Evolutionary conservation across 2,113 vertebrate species (phyloP).

Genomic region (Heptranchias perlo): DNA sequence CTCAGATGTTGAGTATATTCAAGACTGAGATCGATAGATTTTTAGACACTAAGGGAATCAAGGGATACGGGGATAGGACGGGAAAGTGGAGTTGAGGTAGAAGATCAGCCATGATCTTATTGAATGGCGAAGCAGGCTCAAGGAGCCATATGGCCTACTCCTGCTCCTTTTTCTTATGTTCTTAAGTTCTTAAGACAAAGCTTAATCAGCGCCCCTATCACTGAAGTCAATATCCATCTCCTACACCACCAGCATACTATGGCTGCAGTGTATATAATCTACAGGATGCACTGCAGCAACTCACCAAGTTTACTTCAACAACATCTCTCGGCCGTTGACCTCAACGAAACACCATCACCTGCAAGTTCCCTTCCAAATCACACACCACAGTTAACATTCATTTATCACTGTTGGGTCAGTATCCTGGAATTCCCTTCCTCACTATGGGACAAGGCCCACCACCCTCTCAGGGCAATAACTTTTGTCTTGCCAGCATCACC

Average conservation of each 20-base stretch:
- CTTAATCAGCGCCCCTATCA: neutral
- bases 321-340: too few species aligned
- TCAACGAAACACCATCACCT: neutral
- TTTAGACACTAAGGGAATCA: too few species aligned
- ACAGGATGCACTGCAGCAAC: neutral
- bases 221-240: neutral
- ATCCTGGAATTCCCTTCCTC: neutral
- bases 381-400: neutral
- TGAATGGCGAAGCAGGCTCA: too few species aligned
- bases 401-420: neutral
- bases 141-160: too few species aligned
- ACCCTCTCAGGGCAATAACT: neutral
- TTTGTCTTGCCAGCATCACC: neutral
- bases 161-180: too few species aligned
- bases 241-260: neutral
- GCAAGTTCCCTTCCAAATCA: neutral
- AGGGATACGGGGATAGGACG: too few species aligned
- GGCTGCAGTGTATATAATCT: neutral
- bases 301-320: neutral
- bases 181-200: too few species aligned
- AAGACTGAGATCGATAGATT: too few species aligned
- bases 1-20: too few species aligned
- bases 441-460: too few species aligned
- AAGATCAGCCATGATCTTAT: too few species aligned
- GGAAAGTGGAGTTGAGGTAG: too few species aligned